A percentile compares a stretch with the other conserved stretches of the same genome.
These are phyloP conservation scores for Crotalus viridis DNA, from an alignment of 2,113 vertebrate genomes.

Conservation along the genomic window DNA sequence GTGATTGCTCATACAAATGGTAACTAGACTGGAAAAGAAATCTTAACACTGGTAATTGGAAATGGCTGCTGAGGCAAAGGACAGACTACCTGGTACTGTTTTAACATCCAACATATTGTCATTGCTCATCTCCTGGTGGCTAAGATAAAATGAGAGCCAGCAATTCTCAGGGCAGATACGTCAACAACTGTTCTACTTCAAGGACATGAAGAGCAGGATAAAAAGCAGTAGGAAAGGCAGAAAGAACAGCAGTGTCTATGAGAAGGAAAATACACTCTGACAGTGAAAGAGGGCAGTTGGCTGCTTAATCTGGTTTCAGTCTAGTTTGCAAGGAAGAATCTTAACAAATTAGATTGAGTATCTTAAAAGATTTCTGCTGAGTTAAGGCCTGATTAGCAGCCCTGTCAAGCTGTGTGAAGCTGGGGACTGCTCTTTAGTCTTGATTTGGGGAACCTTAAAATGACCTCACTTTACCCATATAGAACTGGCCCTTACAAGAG, in stretches of 20 bases:
- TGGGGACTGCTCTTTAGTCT: background rate
- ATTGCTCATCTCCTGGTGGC: background rate
- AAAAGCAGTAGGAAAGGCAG: background rate
- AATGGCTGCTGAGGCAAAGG: background rate
- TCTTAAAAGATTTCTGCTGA: background rate
- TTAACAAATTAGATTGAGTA: background rate
- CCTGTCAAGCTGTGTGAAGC: background rate
- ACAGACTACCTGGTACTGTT: background rate
- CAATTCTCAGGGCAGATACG: background rate
- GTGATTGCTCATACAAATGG: background rate
- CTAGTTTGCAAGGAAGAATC: background rate
- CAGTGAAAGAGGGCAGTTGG: background rate
- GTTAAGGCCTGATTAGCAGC: background rate
- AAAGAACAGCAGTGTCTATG: background rate
- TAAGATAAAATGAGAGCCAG: background rate
- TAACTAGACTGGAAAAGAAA: background rate
- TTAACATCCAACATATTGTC: background rate
- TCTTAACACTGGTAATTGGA: background rate
- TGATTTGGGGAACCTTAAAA: background rate
- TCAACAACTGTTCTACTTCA: background rate
- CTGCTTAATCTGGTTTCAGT: background rate
- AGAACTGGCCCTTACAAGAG: background rate
- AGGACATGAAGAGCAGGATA: background rate
- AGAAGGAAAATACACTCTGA: background rate
- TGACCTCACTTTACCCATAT: background rate